A percentile compares a stretch with the other conserved stretches of the same genome.
Evolutionary conservation across 2,888 invertebrate genomes (phyloP).

Genomic region (Apotomis capreana): DNA sequence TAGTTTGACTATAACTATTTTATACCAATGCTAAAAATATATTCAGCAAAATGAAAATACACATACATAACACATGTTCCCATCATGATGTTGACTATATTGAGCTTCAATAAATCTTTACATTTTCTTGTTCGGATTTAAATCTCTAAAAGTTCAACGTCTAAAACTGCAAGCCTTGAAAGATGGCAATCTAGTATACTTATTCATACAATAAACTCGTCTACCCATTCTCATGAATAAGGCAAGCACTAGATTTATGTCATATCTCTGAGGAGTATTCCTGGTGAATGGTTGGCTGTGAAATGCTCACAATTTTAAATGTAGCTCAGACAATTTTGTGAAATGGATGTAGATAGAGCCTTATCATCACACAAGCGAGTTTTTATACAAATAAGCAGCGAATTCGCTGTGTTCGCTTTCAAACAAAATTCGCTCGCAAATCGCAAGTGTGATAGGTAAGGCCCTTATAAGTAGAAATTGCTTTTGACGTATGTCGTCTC

Average conservation of each 20-base stretch:
- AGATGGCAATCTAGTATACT: conserved; percentile 12
- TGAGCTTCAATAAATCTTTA: neutral
- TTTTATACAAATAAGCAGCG: no score
- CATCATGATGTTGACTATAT: neutral
- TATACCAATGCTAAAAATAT: no score
- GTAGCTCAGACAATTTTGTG: neutral
- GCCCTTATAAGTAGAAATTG: neutral
- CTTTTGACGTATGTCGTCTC: no score
- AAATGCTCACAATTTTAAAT: neutral
- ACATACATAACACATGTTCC: neutral
- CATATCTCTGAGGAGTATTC: neutral
- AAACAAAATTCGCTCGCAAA: no score
- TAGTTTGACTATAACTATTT: no score
- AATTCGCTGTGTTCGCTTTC: no score
- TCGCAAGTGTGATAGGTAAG: no score
- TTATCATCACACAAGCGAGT: no score
- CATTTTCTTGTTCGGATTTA: neutral
- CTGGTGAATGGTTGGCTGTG: neutral
- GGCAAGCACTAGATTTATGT: conserved; percentile 6
- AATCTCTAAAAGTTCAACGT: neutral
- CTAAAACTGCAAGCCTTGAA: conserved; percentile 5
- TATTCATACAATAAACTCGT: conserved; percentile 13
- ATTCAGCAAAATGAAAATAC: no score
- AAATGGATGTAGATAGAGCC: neutral
- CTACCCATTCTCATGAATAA: conserved; percentile 17